These are phyloP conservation scores for Clamator glandarius DNA, from an alignment of 2,797 vertebrate genomes.

Conservation along the genomic window DNA sequence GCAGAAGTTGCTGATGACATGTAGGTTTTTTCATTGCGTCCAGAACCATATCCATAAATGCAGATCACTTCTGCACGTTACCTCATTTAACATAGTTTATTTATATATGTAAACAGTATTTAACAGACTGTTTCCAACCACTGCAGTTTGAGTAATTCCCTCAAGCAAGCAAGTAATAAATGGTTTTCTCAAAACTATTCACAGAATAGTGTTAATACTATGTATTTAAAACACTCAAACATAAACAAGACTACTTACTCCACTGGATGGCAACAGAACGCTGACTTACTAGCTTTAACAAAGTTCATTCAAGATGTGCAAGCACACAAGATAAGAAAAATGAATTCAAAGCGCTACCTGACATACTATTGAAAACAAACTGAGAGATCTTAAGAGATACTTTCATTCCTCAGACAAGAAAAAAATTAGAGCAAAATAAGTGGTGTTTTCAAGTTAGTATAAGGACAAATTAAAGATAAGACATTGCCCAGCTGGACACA, in stretches of 20 bases:
- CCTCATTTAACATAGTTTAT: background rate
- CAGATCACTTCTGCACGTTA: background rate
- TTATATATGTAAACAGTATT: background rate
- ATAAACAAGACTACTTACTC: background rate
- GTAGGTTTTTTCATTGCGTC: background rate
- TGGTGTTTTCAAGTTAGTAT: background rate
- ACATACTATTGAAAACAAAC: background rate
- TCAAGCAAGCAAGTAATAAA: constrained; percentile 27
- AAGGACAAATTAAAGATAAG: background rate
- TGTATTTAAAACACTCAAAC: background rate
- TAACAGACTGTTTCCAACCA: background rate
- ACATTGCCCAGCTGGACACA: background rate
- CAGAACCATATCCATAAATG: background rate
- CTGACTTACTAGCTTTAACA: background rate
- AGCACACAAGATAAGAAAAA: background rate
- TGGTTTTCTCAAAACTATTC: background rate
- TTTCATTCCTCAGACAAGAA: background rate
- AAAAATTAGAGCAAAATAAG: background rate
- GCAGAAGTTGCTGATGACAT: background rate
- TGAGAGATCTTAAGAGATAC: background rate
- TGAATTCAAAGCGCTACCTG: background rate
- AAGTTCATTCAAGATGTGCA: background rate
- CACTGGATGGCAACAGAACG: background rate
- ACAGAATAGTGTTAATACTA: background rate
- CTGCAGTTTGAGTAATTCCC: background rate